Base-by-base conservation (phyloP, 2,797 vertebrate genomes). In the Gallinago solitaria region DNA sequence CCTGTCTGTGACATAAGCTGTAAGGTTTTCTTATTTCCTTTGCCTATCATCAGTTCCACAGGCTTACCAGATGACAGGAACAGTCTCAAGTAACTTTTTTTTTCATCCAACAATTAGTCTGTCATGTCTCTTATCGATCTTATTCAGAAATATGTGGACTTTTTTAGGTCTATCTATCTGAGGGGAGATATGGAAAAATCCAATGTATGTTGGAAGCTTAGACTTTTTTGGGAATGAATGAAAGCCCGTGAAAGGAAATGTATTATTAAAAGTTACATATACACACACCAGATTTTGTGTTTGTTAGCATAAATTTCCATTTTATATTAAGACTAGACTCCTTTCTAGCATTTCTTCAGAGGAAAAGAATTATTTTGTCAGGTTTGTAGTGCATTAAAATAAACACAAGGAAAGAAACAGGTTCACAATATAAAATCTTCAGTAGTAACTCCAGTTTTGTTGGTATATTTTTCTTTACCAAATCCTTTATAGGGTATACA, bases 381-480 rank as follows among this genome's bases (percentile, higher is more conserved):
- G 30, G 45, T 76, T 89, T 79, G 79, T 51, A 79, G 30, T 24
- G n/a, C 0, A 0, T 78, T 78, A 80, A 94, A 96, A 88, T 86
- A 87, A 90, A 90, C 59, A 93, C 50, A 87, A 93, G 30, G 81
- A 89, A 94, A 94, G 64, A 94, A 93, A 93, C 64, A 85, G 27
- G 51, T 77, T 84, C 56, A 95, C 85, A 90, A 65, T 39, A 85
- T 61, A 83, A 89, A 92, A 69, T 87, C 83, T 93, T 73, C 86
- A 82, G 81, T 25, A 82, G 39, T 76, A 94, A 95, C 77, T 95
- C 65, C 82, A 88, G 67, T 89, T 90, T 84, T 88, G 94, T 88
- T 90, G 83, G 73, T 95, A 20, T 93, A 91, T 88, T 96, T 93
- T 93, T 91, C 83, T 83, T 87, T 94, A 93, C 75, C 74, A 91